Evolutionary conservation across 2,113 vertebrate species (phyloP).

Genomic region (Megaceryle maxima): DNA sequence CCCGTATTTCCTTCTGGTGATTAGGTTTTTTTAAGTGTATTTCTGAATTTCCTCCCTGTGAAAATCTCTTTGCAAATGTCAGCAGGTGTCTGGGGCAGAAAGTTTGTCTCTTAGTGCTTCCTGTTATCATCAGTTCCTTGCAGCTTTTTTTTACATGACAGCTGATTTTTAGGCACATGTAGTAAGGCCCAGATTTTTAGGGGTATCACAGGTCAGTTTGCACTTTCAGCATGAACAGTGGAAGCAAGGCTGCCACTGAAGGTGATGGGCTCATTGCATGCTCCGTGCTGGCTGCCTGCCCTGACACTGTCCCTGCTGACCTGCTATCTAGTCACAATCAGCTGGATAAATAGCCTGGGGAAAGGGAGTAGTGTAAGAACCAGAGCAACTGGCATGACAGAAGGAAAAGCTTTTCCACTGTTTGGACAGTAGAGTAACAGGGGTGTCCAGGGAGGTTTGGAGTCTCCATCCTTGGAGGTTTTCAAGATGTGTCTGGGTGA

Average conservation of each 20-base stretch:
- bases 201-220: not conserved
- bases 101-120: not conserved
- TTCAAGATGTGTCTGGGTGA: not conserved
- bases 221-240: not conserved
- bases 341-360: not conserved
- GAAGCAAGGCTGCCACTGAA: not conserved
- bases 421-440: not conserved
- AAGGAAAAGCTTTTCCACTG: not conserved
- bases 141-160: not conserved
- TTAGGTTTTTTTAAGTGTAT: not conserved
- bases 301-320: not conserved
- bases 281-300: not conserved
- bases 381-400: not conserved
- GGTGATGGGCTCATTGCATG: not conserved
- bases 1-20: not conserved
- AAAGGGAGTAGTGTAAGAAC: not conserved
- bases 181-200: not conserved
- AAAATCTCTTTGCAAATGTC: not conserved
- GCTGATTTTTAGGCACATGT: not conserved
- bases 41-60: not conserved
- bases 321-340: not conserved
- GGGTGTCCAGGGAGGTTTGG: not conserved
- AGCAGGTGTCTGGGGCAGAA: not conserved
- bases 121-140: not conserved
- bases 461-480: not conserved